Base-by-base conservation (phyloP, 2,888 invertebrate genomes). In the Chalcis sispes region DNA sequence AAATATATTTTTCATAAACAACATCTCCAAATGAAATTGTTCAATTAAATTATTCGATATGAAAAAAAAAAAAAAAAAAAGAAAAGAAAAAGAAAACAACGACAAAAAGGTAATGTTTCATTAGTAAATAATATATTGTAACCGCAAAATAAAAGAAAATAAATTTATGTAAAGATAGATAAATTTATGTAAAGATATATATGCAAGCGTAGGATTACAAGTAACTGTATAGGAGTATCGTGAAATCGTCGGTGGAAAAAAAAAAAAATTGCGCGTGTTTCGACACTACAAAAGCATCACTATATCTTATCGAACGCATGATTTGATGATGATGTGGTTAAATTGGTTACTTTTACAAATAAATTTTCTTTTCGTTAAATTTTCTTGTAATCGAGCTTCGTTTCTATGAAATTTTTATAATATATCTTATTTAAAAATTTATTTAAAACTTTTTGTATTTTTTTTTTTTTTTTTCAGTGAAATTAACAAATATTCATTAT, bases 201-300 rank as follows among this genome's bases (percentile, higher is more conserved):
- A 46, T 2, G 29, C n/a, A 27, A 74, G 67, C 69, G 23, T 69
- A 36, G 48, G 23, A 36, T 74, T 74, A 62, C 54, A n/a, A 52
- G 52, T 50, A 8, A 4, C 18, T 7, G 48, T 18, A n/a, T n/a
- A 50, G 42, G 66, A 54, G 50, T 61, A 67, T 67, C 73, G 67
- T 61, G 71, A 71, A 62, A 61, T 52, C 27, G 52, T 61, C 52
- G 54, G 25, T 40, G 42, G 20, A 48, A 29, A 46, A 7, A 7
- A n/a, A 46, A 58, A 46, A 36, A 48, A 20, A 58, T 18, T 32
- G 46, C 59, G 20, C 48, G 10, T n/a, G 23, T 61, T 61, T 25
- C 59, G 59, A 59, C 50, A 61, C 50, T 61, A 27, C 69, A 23
- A 23, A 48, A 59, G 50, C 59, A 36, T 36, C 46, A 25, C 13